Evolutionary conservation across 2,797 vertebrate genomes (phyloP), one percentile per base, ranked within the genome.

Genomic region (Sparidentex hasta): DNA sequence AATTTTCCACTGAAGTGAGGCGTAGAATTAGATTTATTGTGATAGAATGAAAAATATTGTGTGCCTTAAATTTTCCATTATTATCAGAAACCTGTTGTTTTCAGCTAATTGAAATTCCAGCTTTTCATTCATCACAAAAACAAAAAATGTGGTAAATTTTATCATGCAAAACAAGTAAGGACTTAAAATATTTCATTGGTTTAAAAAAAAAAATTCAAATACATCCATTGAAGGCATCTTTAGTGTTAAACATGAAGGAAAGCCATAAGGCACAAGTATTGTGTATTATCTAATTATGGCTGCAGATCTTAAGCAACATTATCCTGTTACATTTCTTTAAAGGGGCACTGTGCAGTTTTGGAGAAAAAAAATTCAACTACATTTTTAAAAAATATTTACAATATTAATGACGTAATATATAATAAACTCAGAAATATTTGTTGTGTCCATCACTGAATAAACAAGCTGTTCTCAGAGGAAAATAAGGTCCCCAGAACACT

Each of bases 11-110:
- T 66, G 8, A 86, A 82, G 75, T 76, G 14, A 76, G 54, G 41
- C 54, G 51, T 17, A 74, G 21, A 78, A 69, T 80, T 41, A 14
- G 50, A 71, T 62, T 80, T 84, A 33, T 81, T 54, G n/a, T 33
- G 41, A 17, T 58, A 56, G 3, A 72, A 72, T 56, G 2, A 69
- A 83, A 33, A 81, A 85, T 38, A 83, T 74, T 65, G 68, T 55
- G 91, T 93, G 90, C 91, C 93, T 94, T 94, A 92, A 87, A 74
- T 65, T 87, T 79, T 77, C 59, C 63, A 70, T 67, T 18, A 41
- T n/a, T 62, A n/a, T 77, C 68, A 16, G 3, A 52, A 54, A 58
- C 16, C 11, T 58, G 43, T 44, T 25, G 23, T 64, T 76, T 55
- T 70, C 57, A 76, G 41, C 33, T 48, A 7, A 54, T 73, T 65